These are phyloP conservation scores for Actinia equina DNA, from an alignment of 64 coral and sea anemone species.

Conservation along the genomic window DNA sequence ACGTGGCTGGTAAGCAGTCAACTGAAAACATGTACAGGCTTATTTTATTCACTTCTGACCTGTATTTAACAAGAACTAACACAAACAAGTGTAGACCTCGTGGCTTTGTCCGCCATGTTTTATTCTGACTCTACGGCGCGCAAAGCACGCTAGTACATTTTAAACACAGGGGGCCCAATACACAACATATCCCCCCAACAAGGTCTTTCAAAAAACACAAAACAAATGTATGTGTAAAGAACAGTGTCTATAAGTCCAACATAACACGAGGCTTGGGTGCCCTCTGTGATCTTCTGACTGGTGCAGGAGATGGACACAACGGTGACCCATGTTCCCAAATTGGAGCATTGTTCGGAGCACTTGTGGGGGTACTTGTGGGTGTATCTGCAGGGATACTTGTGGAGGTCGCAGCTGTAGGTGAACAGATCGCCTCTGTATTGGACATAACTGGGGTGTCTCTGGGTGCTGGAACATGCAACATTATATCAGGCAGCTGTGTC, in stretches of 20 bases:
- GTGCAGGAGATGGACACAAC: not conserved
- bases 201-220: no score
- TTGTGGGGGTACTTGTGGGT: not conserved
- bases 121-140: no score
- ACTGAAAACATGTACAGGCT: no score
- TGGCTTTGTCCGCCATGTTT: no score
- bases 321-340: not conserved
- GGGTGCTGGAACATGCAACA: not conserved
- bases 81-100: no score
- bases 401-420: not conserved
- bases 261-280: not conserved
- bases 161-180: no score
- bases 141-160: no score
- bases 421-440: not conserved
- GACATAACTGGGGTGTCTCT: not conserved
- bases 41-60: no score
- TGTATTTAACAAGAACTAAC: no score
- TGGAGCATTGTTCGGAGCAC: not conserved
- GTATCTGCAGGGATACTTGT: not conserved
- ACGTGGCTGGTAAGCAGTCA: no score
- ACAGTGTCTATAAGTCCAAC: conserved; percentile 1
- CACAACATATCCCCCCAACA: no score
- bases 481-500: not conserved
- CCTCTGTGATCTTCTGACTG: not conserved
- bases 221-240: no score